Base-by-base conservation (phyloP, 2,797 vertebrate genomes). In the Chloroceryle inda region DNA sequence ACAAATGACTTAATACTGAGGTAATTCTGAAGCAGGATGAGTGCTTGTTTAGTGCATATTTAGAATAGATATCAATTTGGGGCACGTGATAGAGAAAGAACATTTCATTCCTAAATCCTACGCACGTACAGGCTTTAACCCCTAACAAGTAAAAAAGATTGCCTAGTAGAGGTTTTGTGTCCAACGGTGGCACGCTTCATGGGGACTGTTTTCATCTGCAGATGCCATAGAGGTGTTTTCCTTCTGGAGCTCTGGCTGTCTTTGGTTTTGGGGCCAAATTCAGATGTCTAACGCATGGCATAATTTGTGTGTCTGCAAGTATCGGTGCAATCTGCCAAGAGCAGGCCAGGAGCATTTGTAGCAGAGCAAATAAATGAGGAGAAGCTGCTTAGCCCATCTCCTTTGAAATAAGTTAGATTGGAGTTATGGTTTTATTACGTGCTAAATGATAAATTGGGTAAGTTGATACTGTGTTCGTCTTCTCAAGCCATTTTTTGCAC, bases 401-500 rank as follows among this genome's bases (percentile, higher is more conserved):
- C 3, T 84, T 76, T 72, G 76, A 90, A 92, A 84, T 72, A 19
- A 73, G 50, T 78, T 90, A 76, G 33, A 18, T 56, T 88, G 47
- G 44, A 66, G 17, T 76, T 92, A 88, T 84, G 69, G 33, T 83
- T 92, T 94, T 77, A 42, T 92, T 91, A 58, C 3, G 9, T 84
- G 76, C 88, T 45, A 72, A 66, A 50, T 68, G 27, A 90, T 90
- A 81, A 92, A 95, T 92, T 92, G 38, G 58, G 37, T 95, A 91
- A 77, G 38, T 62, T 68, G n/a, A 37, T 69, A 37, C 12, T 61
- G 10, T n/a, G 4, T 62, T 64, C n/a, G 12, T 84, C 81, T 90
- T 88, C 42, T 92, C 11, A 38, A 94, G 20, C 15, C 3, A 9
- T 88, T 86, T 95, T 83, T 78, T 15, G 5, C 21, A 68, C 8